Evolutionary conservation across 2,113 vertebrate species (phyloP).

Genomic region (Hemichromis elongatus): DNA sequence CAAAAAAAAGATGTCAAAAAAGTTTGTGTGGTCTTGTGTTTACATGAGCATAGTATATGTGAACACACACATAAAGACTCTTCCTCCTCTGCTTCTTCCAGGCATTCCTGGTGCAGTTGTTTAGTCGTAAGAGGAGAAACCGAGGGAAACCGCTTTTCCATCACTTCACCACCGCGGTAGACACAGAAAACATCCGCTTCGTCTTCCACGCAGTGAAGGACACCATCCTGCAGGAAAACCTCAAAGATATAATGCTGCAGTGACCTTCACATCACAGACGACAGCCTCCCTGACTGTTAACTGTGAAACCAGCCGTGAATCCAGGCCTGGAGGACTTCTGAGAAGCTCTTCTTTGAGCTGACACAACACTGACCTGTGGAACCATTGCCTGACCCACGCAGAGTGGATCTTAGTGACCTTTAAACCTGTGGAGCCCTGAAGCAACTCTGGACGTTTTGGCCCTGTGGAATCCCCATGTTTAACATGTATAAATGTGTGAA

Average conservation of each 20-base stretch:
- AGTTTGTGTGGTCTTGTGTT: not conserved
- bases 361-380: constrained; percentile 30
- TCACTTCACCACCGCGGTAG: constrained; percentile 96
- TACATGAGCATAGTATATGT: not conserved
- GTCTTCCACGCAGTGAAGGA: constrained; percentile 97
- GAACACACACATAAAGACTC: not conserved
- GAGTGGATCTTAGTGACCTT: constrained; percentile 21
- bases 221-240: constrained; percentile 96
- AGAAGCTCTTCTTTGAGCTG: not conserved
- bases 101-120: constrained; percentile 89
- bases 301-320: constrained; percentile 31
- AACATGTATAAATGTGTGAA: constrained; percentile 29
- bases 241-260: constrained; percentile 98
- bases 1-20: not conserved
- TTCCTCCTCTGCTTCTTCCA: constrained; percentile 13
- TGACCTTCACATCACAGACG: constrained; percentile 60
- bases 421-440: constrained; percentile 40
- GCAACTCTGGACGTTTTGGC: not conserved
- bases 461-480: constrained; percentile 36
- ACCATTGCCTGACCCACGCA: not conserved
- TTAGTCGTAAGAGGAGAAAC: constrained; percentile 88
- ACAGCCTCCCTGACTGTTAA: not conserved
- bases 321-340: not conserved
- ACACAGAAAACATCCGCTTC: constrained; percentile 97
- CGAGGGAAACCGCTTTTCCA: constrained; percentile 91